Base-by-base conservation (phyloP, 2,113 vertebrate genomes). In the Clarias gariepinus region DNA sequence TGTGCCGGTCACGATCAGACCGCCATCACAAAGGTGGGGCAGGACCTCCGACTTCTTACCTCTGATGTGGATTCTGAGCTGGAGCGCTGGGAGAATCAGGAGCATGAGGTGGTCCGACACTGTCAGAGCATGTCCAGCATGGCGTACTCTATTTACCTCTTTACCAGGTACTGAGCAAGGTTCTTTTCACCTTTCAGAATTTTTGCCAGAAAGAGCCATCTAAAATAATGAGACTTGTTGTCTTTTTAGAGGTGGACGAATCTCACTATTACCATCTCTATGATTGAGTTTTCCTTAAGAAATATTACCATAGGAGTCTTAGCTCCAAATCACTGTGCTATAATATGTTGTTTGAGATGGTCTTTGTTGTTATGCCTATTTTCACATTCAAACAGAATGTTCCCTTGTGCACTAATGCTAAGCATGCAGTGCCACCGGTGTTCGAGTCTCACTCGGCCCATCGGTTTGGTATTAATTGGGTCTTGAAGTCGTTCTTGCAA, bases 61-160 rank as follows among this genome's bases (percentile, higher is more conserved):
- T 97, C 97, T 1, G 96, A 98, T 55, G 90, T 98, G 81, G 96
- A 99, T 92, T 94, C 96, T 0, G 98, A 99, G 92, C 92, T 96
- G 58, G 97, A 99, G 85, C 98, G 97, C 88, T 99, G 98, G 98
- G 97, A 97, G 63, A 96, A 99, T 90, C 97, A 96, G 90, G 98
- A 99, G 36, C 97, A 97, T 7, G 96, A 97, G 60, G 91, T 99
- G 0, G 94, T 97, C 69, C 95, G 94, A 0, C 95, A 94, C 60
- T 96, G 96, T 64, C 96, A 97, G 93, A 96, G 94, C 91, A 94
- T 99, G 92, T 97, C 98, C 93, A 97, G 96, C 81, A 96, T 98
- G 96, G 97, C 97, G 15, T 98, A 98, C 91, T 97, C 96, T 88
- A 97, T 99, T 90, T 96, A 98, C 91, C 95, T 99, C 90, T 99